Conservation (phyloP, 1,140 invertebrate species). For the Heterodera schachtii region DNA sequence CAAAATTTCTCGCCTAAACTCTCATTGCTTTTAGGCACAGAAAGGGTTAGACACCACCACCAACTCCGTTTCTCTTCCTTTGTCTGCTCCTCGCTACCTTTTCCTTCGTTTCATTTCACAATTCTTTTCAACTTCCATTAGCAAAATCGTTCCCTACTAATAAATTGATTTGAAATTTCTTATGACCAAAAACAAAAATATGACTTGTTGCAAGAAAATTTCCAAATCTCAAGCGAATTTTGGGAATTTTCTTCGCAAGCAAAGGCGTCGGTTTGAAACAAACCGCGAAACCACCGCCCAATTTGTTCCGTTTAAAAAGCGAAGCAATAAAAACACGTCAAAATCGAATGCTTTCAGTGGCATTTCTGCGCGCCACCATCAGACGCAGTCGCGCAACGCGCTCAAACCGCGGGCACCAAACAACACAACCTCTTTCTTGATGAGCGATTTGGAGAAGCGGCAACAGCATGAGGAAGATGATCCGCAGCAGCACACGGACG, state of each 20-base stretch:
- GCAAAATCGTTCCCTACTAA: no score
- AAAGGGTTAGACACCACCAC: no score
- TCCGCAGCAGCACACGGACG: neutral
- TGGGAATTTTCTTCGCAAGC: neutral
- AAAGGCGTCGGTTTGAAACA: neutral
- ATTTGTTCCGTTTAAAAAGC: neutral
- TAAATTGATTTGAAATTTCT: no score
- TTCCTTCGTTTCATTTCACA: no score
- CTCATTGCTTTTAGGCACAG: no score
- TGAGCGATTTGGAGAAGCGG: neutral
- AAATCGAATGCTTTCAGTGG: no score
- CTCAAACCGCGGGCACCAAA: neutral
- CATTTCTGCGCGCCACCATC: neutral
- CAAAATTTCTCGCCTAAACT: no score
- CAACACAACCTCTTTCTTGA: slow-evolving; percentile 14
- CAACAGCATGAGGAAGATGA: neutral
- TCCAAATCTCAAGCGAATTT: neutral
- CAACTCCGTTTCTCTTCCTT: no score
- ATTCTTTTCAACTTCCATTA: no score
- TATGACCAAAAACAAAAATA: neutral
- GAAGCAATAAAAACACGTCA: no score
- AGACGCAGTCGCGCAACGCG: neutral
- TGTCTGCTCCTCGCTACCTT: no score
- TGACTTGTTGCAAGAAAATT: neutral
- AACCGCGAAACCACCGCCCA: neutral